These are phyloP conservation scores for Drosophila arizonae DNA, from an alignment of 1,140 invertebrate species.

Conservation along the genomic window DNA sequence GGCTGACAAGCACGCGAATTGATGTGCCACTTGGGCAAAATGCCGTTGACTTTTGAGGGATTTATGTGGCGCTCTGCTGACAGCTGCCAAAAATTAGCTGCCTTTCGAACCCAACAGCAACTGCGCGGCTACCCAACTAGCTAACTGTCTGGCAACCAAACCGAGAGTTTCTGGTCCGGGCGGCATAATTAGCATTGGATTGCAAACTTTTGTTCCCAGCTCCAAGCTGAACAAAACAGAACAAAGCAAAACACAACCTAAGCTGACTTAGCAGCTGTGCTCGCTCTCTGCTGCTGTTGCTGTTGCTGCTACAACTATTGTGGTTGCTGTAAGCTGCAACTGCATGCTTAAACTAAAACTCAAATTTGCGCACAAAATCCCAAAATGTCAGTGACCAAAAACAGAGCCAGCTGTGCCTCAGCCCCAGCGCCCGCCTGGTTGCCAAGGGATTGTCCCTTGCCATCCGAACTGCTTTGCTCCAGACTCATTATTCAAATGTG, in stretches of 20 bases:
- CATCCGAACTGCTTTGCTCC: slow-evolving; percentile 36
- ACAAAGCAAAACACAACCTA: slow-evolving; percentile 25
- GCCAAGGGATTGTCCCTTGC: slow-evolving; percentile 38
- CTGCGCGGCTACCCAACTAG: not conserved
- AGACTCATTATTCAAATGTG: slow-evolving; percentile 73
- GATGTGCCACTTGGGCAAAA: slow-evolving; percentile 76
- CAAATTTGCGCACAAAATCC: slow-evolving; percentile 64
- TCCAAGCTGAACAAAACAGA: slow-evolving; percentile 15
- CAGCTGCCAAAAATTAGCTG: slow-evolving; percentile 75
- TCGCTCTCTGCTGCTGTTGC: slow-evolving; percentile 3
- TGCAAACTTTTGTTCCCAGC: slow-evolving; percentile 30
- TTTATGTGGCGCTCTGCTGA: slow-evolving; percentile 66
- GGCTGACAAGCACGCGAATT: slow-evolving; percentile 70
- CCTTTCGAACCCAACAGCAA: slow-evolving; percentile 20
- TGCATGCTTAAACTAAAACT: slow-evolving; percentile 62
- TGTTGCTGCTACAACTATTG: not conserved
- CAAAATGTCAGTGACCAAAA: slow-evolving; percentile 61
- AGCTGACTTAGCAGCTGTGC: slow-evolving; percentile 41
- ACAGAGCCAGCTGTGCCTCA: not conserved
- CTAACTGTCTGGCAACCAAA: slow-evolving; percentile 3
- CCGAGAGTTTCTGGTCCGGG: slow-evolving; percentile 31
- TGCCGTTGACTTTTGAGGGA: slow-evolving; percentile 78
- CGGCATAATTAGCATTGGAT: slow-evolving; percentile 63
- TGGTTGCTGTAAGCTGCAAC: slow-evolving; percentile 33
- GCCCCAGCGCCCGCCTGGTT: slow-evolving; percentile 26